Evolutionary conservation across 2,113 vertebrate genomes (phyloP), one percentile per base, ranked within the genome.

Genomic region (Ifrita kowaldi): DNA sequence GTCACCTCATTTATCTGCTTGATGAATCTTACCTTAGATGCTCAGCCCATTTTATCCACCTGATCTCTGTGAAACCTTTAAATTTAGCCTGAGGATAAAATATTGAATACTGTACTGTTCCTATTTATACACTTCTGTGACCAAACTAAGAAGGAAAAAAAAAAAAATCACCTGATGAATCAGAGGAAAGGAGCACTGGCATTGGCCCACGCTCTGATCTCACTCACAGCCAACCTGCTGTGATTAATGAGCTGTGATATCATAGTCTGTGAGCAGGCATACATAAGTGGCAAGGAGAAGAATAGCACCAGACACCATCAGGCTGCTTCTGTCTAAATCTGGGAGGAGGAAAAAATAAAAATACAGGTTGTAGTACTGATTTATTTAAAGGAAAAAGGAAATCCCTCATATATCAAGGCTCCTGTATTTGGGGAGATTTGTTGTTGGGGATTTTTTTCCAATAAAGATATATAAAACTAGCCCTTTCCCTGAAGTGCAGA

Each of bases 201-300:
- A 79, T 65, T 92, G 70, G 78, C 95, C 57, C 85, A 77, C 1
- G 1, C 46, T 82, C 93, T 95, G 95, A 96, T 75, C 95, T 98
- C 97, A 96, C 65, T 53, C 32, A 0, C 53, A 91, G 64, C 89
- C 56, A 87, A 78, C 62, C 87, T 30, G 41, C 78, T 79, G 74
- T 94, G 97, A 95, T 92, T 65, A 78, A 95, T 84, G 85, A 93
- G 84, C 79, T 70, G 87, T 97, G 97, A 97, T 82, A 71, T 97
- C 97, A 97, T 55, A 74, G 75, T 60, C 84, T 95, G 82, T 79
- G 85, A 94, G 93, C 65, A 70, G 17, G 57, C 89, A 91, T 88
- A 78, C 91, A 77, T 65, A 80, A 89, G 84, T 55, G 53, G 96
- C 50, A 85, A 87, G 78, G 75, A 73, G 55, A 67, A 88, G 84